Evolutionary conservation across 2,113 vertebrate species (phyloP).

Genomic region (Mionectes macconnelli): DNA sequence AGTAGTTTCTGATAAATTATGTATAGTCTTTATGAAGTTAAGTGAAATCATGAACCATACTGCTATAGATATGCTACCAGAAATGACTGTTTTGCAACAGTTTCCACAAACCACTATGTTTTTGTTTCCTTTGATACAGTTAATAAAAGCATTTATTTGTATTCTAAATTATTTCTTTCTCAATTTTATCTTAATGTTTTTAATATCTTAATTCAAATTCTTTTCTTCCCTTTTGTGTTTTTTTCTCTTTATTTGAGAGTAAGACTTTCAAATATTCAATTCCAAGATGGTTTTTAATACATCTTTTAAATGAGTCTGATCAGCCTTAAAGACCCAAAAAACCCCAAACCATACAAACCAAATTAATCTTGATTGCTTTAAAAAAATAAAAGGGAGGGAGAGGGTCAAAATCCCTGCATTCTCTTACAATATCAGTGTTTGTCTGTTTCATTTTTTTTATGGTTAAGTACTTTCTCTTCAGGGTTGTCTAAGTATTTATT

Average conservation of each 20-base stretch:
- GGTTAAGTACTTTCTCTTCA: not conserved
- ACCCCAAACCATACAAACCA: not conserved
- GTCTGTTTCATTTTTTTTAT: not conserved
- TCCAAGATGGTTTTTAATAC: not conserved
- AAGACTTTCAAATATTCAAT: not conserved
- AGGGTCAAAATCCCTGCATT: accelerated
- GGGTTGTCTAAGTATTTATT: not conserved
- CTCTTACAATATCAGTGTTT: not conserved
- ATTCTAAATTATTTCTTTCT: not conserved
- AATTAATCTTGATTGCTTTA: not conserved
- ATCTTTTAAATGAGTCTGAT: not conserved
- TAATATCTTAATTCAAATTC: not conserved
- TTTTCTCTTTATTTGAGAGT: not conserved
- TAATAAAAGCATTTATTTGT: conserved; percentile 15
- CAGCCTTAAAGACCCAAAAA: not conserved
- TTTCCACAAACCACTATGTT: not conserved
- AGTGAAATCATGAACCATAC: conserved; percentile 22
- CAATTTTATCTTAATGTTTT: not conserved
- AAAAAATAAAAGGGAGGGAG: not conserved
- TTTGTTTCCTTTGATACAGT: not conserved
- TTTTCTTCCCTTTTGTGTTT: not conserved
- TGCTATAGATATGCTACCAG: not conserved
- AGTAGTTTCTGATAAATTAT: conserved; percentile 75
- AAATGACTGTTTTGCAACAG: not conserved
- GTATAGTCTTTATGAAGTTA: conserved; percentile 59